A percentile compares a stretch with the other conserved stretches of the same genome.
Evolutionary conservation across 2,888 invertebrate genomes (phyloP).

Genomic region (Zonitis immaculata): DNA sequence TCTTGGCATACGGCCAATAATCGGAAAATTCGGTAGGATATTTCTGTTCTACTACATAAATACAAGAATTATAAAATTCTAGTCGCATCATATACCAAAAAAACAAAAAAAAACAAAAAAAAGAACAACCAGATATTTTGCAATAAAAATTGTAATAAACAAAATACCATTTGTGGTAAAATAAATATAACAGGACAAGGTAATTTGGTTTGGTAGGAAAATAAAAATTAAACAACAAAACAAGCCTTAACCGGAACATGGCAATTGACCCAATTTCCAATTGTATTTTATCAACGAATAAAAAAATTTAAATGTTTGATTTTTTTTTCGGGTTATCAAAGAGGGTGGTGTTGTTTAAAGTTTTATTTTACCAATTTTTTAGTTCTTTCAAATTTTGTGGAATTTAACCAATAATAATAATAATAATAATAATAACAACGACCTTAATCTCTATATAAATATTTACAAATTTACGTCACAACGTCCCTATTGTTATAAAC

Average conservation of each 20-base stretch:
- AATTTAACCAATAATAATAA: too few species aligned
- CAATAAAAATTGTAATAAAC: too few species aligned
- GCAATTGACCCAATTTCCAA: conserved; percentile 34
- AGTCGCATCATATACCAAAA: too few species aligned
- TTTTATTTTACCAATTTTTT: neutral
- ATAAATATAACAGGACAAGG: neutral
- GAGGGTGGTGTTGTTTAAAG: too few species aligned
- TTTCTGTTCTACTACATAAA: too few species aligned
- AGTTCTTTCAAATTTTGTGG: neutral
- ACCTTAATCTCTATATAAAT: neutral
- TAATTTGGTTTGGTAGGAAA: conserved; percentile 7
- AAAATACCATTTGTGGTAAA: conserved; percentile 12
- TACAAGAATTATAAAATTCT: too few species aligned
- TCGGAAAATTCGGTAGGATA: neutral
- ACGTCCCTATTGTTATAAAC: neutral
- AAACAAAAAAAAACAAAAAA: too few species aligned
- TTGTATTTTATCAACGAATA: neutral
- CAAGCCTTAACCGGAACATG: conserved; percentile 36
- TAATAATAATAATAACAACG: too few species aligned
- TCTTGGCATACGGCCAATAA: neutral
- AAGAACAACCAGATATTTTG: too few species aligned
- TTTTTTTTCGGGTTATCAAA: too few species aligned
- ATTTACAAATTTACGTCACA: neutral
- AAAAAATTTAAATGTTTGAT: too few species aligned
- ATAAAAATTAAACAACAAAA: conserved; percentile 12